These are phyloP conservation scores for Volucella bombylans DNA, from an alignment of 2,888 invertebrate genomes.

Conservation along the genomic window DNA sequence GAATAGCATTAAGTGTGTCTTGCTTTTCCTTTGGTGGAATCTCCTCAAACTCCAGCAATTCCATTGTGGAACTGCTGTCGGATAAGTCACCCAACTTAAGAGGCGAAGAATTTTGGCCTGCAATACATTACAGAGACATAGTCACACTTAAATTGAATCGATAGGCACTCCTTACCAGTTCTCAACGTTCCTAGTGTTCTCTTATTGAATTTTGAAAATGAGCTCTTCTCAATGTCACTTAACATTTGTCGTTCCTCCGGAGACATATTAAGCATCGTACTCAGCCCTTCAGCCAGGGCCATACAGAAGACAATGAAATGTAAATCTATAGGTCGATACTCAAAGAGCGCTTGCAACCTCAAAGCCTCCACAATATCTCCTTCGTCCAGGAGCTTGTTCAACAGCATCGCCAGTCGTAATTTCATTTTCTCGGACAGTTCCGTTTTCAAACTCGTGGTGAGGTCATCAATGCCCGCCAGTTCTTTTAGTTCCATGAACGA, in stretches of 20 bases:
- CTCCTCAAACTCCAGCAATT: slow-evolving; percentile 80
- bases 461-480: slow-evolving; percentile 81
- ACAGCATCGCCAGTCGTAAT: slow-evolving; percentile 80
- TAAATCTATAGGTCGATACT: slow-evolving; percentile 83
- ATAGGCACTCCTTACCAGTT: slow-evolving; percentile 32
- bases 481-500: slow-evolving; percentile 81
- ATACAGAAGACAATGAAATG: slow-evolving; percentile 85
- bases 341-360: slow-evolving; percentile 83
- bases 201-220: slow-evolving; percentile 81
- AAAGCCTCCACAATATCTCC: slow-evolving; percentile 85
- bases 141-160: not conserved
- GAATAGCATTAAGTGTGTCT: slow-evolving; percentile 81
- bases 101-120: slow-evolving; percentile 67
- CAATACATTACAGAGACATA: not conserved
- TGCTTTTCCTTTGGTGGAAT: slow-evolving; percentile 81
- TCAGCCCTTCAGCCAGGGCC: slow-evolving; percentile 85
- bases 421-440: slow-evolving; percentile 78
- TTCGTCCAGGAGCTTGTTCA: slow-evolving; percentile 83
- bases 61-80: slow-evolving; percentile 78
- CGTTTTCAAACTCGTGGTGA: slow-evolving; percentile 78
- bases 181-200: slow-evolving; percentile 77
- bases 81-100: slow-evolving; percentile 76
- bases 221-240: slow-evolving; percentile 81
- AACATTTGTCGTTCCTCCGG: slow-evolving; percentile 86
- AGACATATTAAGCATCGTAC: slow-evolving; percentile 84